Evolutionary conservation across 2,797 vertebrate genomes (phyloP), one percentile per base, ranked within the genome.

Genomic region (Poecilia gillii): DNA sequence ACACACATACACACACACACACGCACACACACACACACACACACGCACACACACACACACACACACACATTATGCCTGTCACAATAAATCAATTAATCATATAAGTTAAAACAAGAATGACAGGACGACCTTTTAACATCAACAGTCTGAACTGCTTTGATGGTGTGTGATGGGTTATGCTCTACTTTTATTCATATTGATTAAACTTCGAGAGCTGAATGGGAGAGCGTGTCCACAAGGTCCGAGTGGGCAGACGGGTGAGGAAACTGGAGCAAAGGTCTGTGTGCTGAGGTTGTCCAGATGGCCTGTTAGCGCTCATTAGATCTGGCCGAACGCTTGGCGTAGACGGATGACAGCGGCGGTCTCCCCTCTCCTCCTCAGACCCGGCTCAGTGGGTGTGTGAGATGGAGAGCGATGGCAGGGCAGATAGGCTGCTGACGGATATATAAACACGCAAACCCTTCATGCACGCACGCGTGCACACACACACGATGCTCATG

Each of bases 201-300:
- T 74, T 36, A 79, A 77, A 53, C 49, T 62, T 43, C 13, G 20
- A 72, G 53, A 11, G 68, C 41, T n/a, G 53, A 57, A 45, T 9
- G 28, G 8, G n/a, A 43, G 14, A 46, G 74, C 16, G 59, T 51
- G 23, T 64, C 33, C 16, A 12, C 6, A 8, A 43, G n/a, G 66
- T 72, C 43, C 28, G 78, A 55, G 68, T 72, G 80, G 74, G 71
- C 77, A 81, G 82, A 87, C 41, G 59, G 16, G 25, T 59, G 68
- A 62, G 80, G 72, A 86, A 91, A 88, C 81, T 83, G 87, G 80
- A 87, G 87, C 83, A 81, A 86, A 87, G 86, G 85, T 89, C 85
- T 80, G 51, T 45, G 84, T 75, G 84, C 83, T 93, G 93, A 93
- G 82, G 79, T 81, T 88, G 87, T 87, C 91, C 92, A 94, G 93